Evolutionary conservation across 1,140 invertebrate species (phyloP).

Genomic region (Thaumatotibia leucotreta): DNA sequence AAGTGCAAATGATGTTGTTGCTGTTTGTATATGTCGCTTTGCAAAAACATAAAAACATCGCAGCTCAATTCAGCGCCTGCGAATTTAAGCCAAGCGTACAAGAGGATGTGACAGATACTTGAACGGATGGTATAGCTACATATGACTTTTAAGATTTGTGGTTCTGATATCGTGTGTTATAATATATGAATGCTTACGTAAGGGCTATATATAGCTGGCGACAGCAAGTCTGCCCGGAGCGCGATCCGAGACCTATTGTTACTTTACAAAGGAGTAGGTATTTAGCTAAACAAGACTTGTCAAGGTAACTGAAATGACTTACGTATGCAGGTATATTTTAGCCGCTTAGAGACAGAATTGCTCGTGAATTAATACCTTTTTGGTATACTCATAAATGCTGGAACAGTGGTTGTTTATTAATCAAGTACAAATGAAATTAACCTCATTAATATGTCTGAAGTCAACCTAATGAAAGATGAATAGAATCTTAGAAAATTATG

Average conservation of each 20-base stretch:
- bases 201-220: slow-evolving; percentile 28
- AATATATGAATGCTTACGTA: slow-evolving; percentile 20
- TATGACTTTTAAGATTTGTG: neutral
- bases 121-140: neutral
- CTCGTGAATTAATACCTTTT: neutral
- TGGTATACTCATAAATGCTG: neutral
- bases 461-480: neutral
- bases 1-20: neutral
- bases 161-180: neutral
- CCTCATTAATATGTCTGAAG: too few species aligned
- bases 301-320: neutral
- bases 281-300: neutral
- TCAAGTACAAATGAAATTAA: neutral
- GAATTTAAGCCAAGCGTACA: neutral
- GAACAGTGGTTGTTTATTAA: neutral
- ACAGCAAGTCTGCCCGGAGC: slow-evolving; percentile 24
- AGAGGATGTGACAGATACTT: neutral
- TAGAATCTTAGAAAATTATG: neutral
- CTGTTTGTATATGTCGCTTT: neutral
- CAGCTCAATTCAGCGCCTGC: neutral
- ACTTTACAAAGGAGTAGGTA: neutral
- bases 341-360: neutral
- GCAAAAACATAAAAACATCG: neutral
- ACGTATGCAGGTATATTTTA: neutral
- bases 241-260: neutral